Percentiles rank a stretch among this genome's conserved stretches.
Evolutionary conservation across 2,113 vertebrate genomes (phyloP).

Genomic region (Spea bombifrons): DNA sequence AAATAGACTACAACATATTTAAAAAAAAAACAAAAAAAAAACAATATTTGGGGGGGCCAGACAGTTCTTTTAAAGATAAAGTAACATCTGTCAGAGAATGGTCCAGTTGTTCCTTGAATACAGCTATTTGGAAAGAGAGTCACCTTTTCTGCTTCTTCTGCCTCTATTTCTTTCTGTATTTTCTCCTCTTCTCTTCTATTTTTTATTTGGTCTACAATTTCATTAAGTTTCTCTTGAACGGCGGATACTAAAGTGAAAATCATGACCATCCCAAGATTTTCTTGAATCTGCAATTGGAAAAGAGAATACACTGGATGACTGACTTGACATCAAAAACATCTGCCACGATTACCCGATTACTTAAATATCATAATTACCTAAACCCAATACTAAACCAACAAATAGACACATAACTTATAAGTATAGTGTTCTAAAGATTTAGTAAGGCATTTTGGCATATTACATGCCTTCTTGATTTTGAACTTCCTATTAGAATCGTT

Average conservation of each 20-base stretch:
- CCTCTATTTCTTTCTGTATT: conserved; percentile 80
- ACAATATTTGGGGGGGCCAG: too few relatives aligned
- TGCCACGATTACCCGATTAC: neutral
- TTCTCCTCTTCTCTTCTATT: conserved; percentile 87
- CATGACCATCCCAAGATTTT: conserved; percentile 98
- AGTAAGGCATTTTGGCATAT: too few relatives aligned
- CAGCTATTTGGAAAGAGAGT: too few relatives aligned
- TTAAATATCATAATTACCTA: neutral
- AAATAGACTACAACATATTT: too few relatives aligned
- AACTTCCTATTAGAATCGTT: too few relatives aligned
- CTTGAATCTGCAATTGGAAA: conserved; percentile 74
- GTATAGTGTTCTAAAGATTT: too few relatives aligned
- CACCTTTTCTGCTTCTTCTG: conserved; percentile 95
- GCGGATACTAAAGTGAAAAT: conserved; percentile 95
- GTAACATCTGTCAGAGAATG: too few relatives aligned
- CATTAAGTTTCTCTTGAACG: conserved; percentile 94
- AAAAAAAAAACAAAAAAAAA: too few relatives aligned
- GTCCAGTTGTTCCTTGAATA: too few relatives aligned
- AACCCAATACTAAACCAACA: neutral
- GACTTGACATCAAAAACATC: neutral
- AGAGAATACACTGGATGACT: neutral
- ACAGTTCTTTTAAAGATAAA: too few relatives aligned
- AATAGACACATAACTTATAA: too few relatives aligned
- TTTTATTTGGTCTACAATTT: conserved; percentile 92
- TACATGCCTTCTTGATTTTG: too few relatives aligned